Base-by-base conservation (phyloP, 2,113 vertebrate genomes). In the Lathamus discolor region DNA sequence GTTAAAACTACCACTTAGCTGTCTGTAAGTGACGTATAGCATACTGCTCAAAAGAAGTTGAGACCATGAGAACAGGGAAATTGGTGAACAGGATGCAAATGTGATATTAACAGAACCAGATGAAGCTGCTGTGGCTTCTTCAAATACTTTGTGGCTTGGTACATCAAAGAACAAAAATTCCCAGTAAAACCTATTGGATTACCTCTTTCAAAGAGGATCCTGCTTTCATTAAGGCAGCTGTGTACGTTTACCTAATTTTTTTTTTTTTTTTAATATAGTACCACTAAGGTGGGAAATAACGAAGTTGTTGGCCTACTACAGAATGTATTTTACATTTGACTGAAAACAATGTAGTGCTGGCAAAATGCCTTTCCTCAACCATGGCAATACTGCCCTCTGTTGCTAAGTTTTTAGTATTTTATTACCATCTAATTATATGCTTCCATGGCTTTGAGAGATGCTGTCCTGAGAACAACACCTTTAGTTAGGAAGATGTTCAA, bases 21-120 rank as follows among this genome's bases (percentile, higher is more conserved):
- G 49, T 17, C 63, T 68, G 2, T 29, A 33, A 37, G 29, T 74
- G 31, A 8, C 1, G 0, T 31, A 8, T 28, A 57, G 6, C 10
- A 13, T 49, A 23, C 44, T 90, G 29, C 14, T 72, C 24, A 63
- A 13, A 81, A 44, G 22, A 54, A 37, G 11, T 4, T 73, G 33
- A 63, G 20, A 74, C 14, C 0, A 1, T 28, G 83, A 70, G 44
- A 88, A 41, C 27, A 77, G 31, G 18, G 29, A 51, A 66, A 37
- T 6, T 17, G 12, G 13, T 89, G 81, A 74, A 2, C 61, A 77
- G 29, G 39, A 31, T 62, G 29, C 17, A 52, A 51, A 66, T 41
- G 10, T 18, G 9, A 1, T 66, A 17, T 22, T 63, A 37, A 55
- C 51, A 75, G 66, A 84, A 69, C 4, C 24, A 44, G 18, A 14